Percentiles rank a stretch among this genome's conserved stretches.
phyloP scores from a whole-genome alignment of 2,888 invertebrate species.

The Trissolcus japonicus region DNA sequence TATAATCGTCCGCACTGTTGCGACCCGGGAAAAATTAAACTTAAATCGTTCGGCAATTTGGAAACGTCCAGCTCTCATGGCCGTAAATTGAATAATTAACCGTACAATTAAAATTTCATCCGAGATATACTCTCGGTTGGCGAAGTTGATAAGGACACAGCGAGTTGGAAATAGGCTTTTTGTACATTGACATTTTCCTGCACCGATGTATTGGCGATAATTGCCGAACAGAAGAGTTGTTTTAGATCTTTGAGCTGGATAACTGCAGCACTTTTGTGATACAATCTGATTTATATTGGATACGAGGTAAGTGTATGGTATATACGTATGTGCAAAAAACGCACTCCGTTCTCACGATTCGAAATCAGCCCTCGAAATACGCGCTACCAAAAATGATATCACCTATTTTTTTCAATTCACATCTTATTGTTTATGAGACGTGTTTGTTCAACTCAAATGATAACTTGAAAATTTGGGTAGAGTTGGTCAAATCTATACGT shows the following conservation, averaged over 20 bases:
- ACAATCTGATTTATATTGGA: conserved; percentile 73
- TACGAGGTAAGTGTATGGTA: conserved; percentile 62
- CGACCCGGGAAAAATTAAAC: too few species aligned
- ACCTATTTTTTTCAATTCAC: too few species aligned
- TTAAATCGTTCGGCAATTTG: too few species aligned
- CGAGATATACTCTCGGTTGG: conserved; percentile 35
- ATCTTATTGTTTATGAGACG: too few species aligned
- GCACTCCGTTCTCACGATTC: conserved; percentile 52
- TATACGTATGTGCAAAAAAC: conserved; percentile 46
- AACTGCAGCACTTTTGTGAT: conserved; percentile 66
- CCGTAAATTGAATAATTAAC: conserved; percentile 46
- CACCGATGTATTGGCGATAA: conserved; percentile 72
- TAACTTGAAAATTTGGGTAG: too few species aligned
- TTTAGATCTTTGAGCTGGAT: conserved; percentile 66
- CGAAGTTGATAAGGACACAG: conserved; percentile 50
- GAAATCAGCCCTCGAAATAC: conserved; percentile 49
- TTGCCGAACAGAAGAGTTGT: conserved; percentile 66
- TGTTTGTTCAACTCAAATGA: too few species aligned
- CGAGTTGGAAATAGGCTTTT: conserved; percentile 54
- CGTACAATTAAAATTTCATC: conserved; percentile 45
- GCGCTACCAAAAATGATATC: conserved; percentile 12
- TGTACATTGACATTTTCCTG: conserved; percentile 69
- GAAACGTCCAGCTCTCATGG: conserved; percentile 3
- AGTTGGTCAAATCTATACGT: too few species aligned
- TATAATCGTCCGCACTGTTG: background rate